Conservation (phyloP, 1,140 invertebrate genomes). For the Tetragonula clypearis region DNA sequence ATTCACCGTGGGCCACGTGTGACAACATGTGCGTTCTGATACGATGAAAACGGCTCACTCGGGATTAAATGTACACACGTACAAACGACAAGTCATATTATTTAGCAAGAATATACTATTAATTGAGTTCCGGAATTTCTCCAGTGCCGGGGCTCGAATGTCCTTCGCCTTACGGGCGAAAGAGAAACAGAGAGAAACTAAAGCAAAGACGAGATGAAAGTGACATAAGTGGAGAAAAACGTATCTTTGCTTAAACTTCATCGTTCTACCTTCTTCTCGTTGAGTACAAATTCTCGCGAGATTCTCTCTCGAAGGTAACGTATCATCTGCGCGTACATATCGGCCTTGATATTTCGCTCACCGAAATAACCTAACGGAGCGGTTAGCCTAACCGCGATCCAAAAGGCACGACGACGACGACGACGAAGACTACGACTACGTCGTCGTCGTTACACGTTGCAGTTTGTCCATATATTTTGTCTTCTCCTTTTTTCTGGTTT, state of each 20-base stretch:
- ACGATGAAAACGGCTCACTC: too few species aligned
- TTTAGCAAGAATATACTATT: too few species aligned
- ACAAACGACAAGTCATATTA: too few species aligned
- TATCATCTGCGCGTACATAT: neutral
- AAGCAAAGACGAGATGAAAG: neutral
- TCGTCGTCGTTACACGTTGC: slow-evolving; percentile 5
- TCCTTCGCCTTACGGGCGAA: neutral
- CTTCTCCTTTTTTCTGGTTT: neutral
- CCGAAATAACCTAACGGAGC: neutral
- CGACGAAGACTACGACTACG: neutral
- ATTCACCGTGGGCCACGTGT: too few species aligned
- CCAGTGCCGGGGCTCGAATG: neutral
- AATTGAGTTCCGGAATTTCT: too few species aligned
- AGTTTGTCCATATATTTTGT: slow-evolving; percentile 45
- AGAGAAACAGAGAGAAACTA: neutral
- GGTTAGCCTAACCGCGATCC: neutral
- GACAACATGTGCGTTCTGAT: too few species aligned
- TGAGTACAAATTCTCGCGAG: neutral
- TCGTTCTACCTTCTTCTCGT: slow-evolving; percentile 37
- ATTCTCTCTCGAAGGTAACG: neutral
- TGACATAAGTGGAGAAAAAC: neutral
- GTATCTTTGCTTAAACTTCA: slow-evolving; percentile 9
- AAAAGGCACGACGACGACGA: slow-evolving; percentile 3
- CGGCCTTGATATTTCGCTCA: slow-evolving; percentile 24
- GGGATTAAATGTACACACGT: too few species aligned